Base-by-base conservation (phyloP, 2,888 invertebrate species). In the Tanypteryx hageni region DNA sequence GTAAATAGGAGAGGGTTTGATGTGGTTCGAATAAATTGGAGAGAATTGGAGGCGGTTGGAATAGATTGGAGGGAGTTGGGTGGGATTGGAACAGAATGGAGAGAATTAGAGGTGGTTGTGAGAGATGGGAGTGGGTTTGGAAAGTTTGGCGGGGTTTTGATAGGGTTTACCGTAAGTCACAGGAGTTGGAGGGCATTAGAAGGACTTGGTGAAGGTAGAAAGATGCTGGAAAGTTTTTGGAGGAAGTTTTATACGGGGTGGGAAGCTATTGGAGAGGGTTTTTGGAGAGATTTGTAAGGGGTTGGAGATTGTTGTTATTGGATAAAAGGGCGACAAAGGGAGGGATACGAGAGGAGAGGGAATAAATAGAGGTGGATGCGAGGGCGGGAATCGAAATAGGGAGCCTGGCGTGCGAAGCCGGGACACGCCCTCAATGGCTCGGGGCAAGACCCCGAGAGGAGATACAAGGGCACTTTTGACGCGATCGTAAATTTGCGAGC, bases 391-490 rank as follows among this genome's bases (percentile, higher is more conserved):
- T 68, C 68, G 68, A 68, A 68, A n/a, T 5, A 14, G 68, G 68
- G 18, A 22, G 2, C 68, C 18, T 22, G n/a, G n/a, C 68, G n/a
- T 68, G n/a, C 13, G 68, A 22, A 68, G n/a, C 44, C 44, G 5
- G 44, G 44, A 44, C 44, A 44, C 44, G 44, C 44, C 44, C 44
- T 44, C 44, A 44, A 44, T 44, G 68, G 68, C 68, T 68, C 18
- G 22, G 18, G 68, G 44, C 44, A 44, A 44, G 5, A 44, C 44
- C 44, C 44, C 44, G 44, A 44, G 44, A 44, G 68, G 68, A 16
- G 68, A 68, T 68, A 68, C 68, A 68, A 68, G 68, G 68, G n/a
- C 68, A 10, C 68, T 68, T 68, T 68, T 68, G 68, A 68, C 68
- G 68, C 68, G 68, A 22, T 68, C 68, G 68, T 68, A 68, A 68